Evolutionary conservation across 2,888 invertebrate genomes (phyloP).

Genomic region (Ectemnius continuus): DNA sequence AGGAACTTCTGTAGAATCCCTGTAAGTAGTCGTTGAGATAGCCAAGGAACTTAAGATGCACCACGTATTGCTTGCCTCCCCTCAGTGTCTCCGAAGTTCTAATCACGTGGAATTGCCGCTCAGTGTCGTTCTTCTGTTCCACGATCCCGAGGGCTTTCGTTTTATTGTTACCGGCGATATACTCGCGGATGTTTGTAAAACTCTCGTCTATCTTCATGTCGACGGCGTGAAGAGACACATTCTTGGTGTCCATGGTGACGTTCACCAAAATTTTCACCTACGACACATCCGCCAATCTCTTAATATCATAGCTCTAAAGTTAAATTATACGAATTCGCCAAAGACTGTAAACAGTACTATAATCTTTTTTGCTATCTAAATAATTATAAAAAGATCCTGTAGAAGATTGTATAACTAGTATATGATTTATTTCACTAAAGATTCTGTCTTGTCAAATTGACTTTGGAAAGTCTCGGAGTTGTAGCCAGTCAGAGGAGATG

Average conservation of each 20-base stretch:
- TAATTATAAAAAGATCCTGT: too few species aligned
- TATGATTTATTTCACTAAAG: too few species aligned
- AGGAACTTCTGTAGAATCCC: conserved; percentile 91
- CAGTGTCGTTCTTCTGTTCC: conserved; percentile 80
- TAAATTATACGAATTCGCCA: neutral
- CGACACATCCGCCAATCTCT: neutral
- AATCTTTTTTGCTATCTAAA: too few species aligned
- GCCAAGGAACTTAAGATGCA: conserved; percentile 86
- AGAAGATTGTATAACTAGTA: too few species aligned
- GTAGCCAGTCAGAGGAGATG: too few species aligned
- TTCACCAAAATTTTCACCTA: conserved; percentile 82
- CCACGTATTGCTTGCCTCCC: conserved; percentile 82
- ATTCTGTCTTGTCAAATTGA: too few species aligned
- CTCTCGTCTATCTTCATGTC: conserved; percentile 83
- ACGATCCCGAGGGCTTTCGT: conserved; percentile 72
- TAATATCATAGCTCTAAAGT: neutral
- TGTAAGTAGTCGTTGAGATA: conserved; percentile 86
- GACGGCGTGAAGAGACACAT: conserved; percentile 87
- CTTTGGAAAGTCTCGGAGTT: too few species aligned
- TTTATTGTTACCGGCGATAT: conserved; percentile 59
- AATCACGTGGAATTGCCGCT: conserved; percentile 86
- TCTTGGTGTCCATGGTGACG: conserved; percentile 82
- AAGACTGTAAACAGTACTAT: neutral
- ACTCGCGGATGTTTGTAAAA: conserved; percentile 79
- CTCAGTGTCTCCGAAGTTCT: conserved; percentile 81